A percentile compares a stretch with the other conserved stretches of the same genome.
These are phyloP conservation scores for Anseranas semipalmata DNA, from an alignment of 2,113 vertebrate genomes.

Conservation along the genomic window DNA sequence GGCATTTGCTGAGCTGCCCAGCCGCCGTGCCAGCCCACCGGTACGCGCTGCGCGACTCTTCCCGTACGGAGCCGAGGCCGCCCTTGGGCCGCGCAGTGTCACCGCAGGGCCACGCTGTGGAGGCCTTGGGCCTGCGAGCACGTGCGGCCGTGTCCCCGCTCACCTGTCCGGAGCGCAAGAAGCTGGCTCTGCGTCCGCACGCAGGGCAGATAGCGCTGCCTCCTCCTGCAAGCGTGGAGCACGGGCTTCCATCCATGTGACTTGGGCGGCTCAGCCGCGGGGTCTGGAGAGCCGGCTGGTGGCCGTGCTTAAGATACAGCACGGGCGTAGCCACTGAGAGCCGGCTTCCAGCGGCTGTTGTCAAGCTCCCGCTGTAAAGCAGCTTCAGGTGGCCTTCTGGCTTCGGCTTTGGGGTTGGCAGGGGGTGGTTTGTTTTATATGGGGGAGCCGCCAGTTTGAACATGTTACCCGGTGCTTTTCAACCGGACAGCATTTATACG, in stretches of 20 bases:
- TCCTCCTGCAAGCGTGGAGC: not conserved
- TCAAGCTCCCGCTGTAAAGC: not conserved
- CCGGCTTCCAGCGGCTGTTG: not conserved
- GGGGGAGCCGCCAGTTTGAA: not conserved
- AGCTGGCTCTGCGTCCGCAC: not conserved
- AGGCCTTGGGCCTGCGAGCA: not conserved
- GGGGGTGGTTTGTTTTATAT: not conserved
- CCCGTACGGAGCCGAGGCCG: fast-evolving
- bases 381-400: not conserved
- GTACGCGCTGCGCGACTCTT: not conserved
- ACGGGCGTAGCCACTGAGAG: not conserved
- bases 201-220: not conserved
- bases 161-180: not conserved
- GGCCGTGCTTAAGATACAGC: not conserved
- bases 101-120: not conserved
- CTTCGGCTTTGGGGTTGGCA: not conserved
- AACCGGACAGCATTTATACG: not conserved
- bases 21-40: not conserved
- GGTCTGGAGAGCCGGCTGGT: not conserved
- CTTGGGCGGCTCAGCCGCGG: fast-evolving
- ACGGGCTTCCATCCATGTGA: not conserved
- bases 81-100: not conserved
- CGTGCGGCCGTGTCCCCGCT: not conserved
- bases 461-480: not conserved
- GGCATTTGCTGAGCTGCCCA: not conserved